Evolutionary conservation across 2,888 invertebrate species (phyloP).

Genomic region (Drosophila fungiperda): DNA sequence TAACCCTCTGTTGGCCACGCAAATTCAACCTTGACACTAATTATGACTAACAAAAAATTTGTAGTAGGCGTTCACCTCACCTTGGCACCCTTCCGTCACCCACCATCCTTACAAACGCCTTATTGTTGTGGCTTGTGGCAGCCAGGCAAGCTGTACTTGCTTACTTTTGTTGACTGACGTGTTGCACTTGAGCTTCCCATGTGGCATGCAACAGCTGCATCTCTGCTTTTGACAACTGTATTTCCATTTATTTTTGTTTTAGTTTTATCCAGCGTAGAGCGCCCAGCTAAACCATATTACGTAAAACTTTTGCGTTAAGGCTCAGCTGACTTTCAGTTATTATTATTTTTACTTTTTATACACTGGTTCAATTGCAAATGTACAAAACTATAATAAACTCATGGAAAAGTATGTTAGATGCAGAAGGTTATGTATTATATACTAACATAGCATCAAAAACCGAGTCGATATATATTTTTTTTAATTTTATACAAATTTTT

Average conservation of each 20-base stretch:
- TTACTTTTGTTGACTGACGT: conserved; percentile 13
- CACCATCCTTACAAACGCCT: conserved; percentile 1
- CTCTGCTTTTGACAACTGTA: conserved; percentile 12
- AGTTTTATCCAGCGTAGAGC: conserved; percentile 36
- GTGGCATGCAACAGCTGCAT: conserved; percentile 23
- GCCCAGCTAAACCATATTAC: conserved; percentile 27
- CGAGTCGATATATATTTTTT: not conserved
- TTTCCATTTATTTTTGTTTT: conserved; percentile 22
- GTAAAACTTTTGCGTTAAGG: conserved; percentile 55
- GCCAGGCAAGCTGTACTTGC: conserved; percentile 22
- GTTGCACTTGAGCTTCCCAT: conserved; percentile 45
- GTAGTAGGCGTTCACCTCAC: not conserved
- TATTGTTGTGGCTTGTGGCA: conserved; percentile 34
- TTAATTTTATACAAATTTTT: not conserved
- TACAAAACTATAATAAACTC: not conserved
- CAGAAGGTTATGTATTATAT: not conserved
- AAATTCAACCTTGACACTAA: conserved; percentile 74
- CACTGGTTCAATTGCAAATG: not conserved
- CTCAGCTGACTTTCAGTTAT: conserved; percentile 12
- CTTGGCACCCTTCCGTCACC: no score
- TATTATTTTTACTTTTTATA: conserved; percentile 1
- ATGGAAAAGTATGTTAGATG: not conserved
- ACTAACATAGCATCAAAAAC: not conserved
- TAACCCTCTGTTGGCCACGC: conserved; percentile 40
- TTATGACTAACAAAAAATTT: conserved; percentile 53